Conservation (phyloP, 1,140 invertebrate species). For the Drosophila cardini region DNA sequence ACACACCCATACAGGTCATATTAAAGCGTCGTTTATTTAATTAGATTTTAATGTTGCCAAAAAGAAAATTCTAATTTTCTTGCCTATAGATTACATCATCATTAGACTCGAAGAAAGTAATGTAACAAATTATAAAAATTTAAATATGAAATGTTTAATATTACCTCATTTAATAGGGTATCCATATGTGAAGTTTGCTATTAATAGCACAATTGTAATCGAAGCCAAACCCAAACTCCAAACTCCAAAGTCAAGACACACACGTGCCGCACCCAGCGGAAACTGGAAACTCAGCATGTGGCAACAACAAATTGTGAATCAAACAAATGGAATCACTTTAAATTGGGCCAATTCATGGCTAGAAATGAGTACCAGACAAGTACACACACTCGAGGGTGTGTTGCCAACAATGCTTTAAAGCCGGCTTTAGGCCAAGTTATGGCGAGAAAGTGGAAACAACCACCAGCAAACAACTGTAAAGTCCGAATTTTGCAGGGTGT, state of each 20-base stretch:
- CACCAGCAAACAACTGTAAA: constrained; percentile 32
- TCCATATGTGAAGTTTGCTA: constrained; percentile 28
- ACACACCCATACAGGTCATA: constrained; percentile 16
- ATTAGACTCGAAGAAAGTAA: constrained; percentile 58
- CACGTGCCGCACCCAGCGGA: constrained; percentile 73
- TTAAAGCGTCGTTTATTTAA: constrained; percentile 57
- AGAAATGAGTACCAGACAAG: not conserved
- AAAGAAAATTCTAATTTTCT: constrained; percentile 40
- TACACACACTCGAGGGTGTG: not conserved
- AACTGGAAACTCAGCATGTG: constrained; percentile 73
- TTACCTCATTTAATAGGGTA: constrained; percentile 45
- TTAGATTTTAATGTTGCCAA: constrained; percentile 74
- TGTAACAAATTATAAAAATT: constrained; percentile 40
- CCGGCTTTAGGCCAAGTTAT: constrained; percentile 61
- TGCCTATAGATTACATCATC: constrained; percentile 65
- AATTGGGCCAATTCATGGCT: constrained; percentile 56
- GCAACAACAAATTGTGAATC: constrained; percentile 67
- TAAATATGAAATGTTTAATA: constrained; percentile 31
- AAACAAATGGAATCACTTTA: constrained; percentile 50
- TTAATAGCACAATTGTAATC: constrained; percentile 48
- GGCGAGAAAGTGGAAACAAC: constrained; percentile 59
- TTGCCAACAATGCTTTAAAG: constrained; percentile 46
- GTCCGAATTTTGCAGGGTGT: constrained; percentile 4
- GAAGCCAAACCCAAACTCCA: constrained; percentile 50
- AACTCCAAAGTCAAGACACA: constrained; percentile 6